phyloP scores from a whole-genome alignment of 2,888 invertebrate species.

The Caenorhabditis uteleia region DNA sequence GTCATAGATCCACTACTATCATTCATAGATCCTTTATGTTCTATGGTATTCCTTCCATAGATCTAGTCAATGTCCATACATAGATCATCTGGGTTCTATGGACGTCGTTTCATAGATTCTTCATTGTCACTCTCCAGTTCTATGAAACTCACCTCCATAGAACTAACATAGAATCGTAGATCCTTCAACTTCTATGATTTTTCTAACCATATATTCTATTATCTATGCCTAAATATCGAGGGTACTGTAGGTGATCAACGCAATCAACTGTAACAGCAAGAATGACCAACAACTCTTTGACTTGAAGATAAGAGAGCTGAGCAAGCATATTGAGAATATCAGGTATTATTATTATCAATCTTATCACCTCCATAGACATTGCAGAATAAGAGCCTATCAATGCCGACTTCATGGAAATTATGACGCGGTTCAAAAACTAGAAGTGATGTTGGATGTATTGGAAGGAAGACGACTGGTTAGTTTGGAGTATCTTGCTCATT shows the following conservation, averaged over 20 bases:
- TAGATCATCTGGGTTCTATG: no score
- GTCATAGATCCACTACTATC: no score
- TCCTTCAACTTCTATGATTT: no score
- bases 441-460: slow-evolving; percentile 56
- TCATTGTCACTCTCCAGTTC: no score
- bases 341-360: slow-evolving; percentile 10
- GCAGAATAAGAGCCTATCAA: slow-evolving; percentile 42
- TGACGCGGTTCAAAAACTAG: slow-evolving; percentile 49
- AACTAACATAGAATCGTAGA: no score
- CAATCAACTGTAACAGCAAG: slow-evolving; percentile 69
- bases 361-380: not conserved
- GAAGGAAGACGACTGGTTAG: slow-evolving; percentile 52
- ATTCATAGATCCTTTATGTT: no score
- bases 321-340: slow-evolving; percentile 44
- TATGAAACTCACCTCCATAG: no score
- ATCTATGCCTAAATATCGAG: no score
- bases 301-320: slow-evolving; percentile 39
- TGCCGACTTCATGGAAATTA: slow-evolving; percentile 45
- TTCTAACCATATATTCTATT: no score
- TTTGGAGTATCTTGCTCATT: slow-evolving; percentile 53
- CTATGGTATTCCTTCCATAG: no score
- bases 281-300: slow-evolving; percentile 40
- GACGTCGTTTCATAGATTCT: no score
- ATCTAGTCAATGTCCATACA: no score
- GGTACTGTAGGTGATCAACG: slow-evolving; percentile 59